Conservation (phyloP, 2,797 vertebrate species). For the Sebastes taczanowskii region DNA sequence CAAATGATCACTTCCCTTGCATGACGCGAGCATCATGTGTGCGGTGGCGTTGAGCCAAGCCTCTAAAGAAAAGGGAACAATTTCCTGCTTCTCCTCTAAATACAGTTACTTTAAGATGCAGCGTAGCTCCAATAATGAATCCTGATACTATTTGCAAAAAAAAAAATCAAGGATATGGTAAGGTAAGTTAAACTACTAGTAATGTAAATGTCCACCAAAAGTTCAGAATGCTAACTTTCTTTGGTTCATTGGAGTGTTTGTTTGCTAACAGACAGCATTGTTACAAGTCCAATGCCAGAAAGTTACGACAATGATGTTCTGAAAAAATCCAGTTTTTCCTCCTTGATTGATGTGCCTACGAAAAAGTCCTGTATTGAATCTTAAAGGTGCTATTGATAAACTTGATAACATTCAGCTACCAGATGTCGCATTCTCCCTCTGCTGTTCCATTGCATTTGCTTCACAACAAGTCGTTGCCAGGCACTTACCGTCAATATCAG, state of each 20-base stretch:
- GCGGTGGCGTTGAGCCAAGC: neutral
- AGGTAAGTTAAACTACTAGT: too few relatives aligned
- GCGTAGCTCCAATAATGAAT: neutral
- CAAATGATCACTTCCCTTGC: constrained; percentile 48
- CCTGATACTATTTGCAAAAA: neutral
- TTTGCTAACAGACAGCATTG: too few relatives aligned
- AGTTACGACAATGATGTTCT: too few relatives aligned
- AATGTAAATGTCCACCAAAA: neutral
- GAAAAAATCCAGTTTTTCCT: too few relatives aligned
- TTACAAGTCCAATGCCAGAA: too few relatives aligned
- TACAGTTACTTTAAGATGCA: neutral
- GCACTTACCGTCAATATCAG: too few relatives aligned
- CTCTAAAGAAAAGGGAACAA: constrained; percentile 7
- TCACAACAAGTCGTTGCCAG: too few relatives aligned
- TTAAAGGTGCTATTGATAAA: too few relatives aligned
- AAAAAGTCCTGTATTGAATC: too few relatives aligned
- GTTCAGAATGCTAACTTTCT: neutral
- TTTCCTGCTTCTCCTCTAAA: constrained; percentile 2
- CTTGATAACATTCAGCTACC: accelerated
- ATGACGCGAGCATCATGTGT: constrained; percentile 30
- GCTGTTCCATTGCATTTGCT: too few relatives aligned
- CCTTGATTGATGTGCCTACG: too few relatives aligned
- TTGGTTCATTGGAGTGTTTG: neutral
- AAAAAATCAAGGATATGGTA: neutral
- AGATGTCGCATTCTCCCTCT: too few relatives aligned